Base-by-base conservation (phyloP, 2,797 vertebrate genomes). In the Xiphophorus birchmanni region DNA sequence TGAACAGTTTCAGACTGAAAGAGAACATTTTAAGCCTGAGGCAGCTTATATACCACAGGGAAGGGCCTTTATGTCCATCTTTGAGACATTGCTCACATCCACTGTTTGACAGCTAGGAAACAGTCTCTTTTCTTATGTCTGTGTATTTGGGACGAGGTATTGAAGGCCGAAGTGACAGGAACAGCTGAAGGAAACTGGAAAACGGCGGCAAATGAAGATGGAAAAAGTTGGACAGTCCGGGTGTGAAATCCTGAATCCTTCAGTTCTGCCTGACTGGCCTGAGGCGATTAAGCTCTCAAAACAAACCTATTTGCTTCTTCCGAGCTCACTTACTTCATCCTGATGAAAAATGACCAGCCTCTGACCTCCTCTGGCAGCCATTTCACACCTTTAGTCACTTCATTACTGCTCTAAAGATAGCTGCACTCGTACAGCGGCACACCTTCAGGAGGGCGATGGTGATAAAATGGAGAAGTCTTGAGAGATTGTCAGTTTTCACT, bases 381-480 rank as follows among this genome's bases (percentile, higher is more conserved):
- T 92, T 85, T 90, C 83, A 84, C 87, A 86, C 81, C 77, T 84
- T 60, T 83, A 89, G 84, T 86, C 84, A 74, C 85, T 90, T 90
- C 81, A 90, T 92, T 89, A 87, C 82, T 63, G 80, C 84, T 84
- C 88, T 84, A 92, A 92, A 91, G 87, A 92, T 92, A 91, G 60
- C 71, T 1, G 0, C 50, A 63, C 73, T 85, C 65, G 83, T 82
- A 88, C 75, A 88, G 78, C 77, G 87, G 80, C 84, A 44, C 80
- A 82, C 45, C 74, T 86, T 74, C 73, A 85, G 67, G 79, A 80
- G 80, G 77, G 78, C 23, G 78, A 84, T 80, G 58, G 79, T 80
- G 86, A 81, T 72, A 83, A 82, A 80, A 84, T 58, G 75, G 44
- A 45, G 40, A 35, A 21, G 65, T 69, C 18, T 67, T 18, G 63